Evolutionary conservation across 2,113 vertebrate genomes (phyloP).

Genomic region (Strix aluco): DNA sequence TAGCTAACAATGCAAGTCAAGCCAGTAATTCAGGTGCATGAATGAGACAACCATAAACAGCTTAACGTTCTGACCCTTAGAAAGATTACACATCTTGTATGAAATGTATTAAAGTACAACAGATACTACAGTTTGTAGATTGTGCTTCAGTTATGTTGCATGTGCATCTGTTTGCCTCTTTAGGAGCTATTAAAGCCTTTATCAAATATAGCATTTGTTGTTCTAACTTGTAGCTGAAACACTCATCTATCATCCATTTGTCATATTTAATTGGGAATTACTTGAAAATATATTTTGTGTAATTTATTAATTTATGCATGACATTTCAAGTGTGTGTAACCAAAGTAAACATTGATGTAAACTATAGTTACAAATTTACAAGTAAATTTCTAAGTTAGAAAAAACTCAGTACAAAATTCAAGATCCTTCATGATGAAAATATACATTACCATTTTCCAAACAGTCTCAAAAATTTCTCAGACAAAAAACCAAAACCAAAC

Average conservation of each 20-base stretch:
- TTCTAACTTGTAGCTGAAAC: slow-evolving; percentile 18
- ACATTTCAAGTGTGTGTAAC: slow-evolving; percentile 4
- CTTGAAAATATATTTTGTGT: slow-evolving; percentile 3
- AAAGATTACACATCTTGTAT: background rate
- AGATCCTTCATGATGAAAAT: background rate
- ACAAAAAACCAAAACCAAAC: background rate
- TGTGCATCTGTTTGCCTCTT: background rate
- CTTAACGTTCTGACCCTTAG: background rate
- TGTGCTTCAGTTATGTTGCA: background rate
- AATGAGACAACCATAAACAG: background rate
- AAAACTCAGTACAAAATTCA: background rate
- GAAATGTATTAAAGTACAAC: background rate
- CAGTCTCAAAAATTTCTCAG: background rate
- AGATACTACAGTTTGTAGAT: background rate
- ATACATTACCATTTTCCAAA: background rate
- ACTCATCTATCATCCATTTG: background rate
- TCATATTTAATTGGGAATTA: slow-evolving; percentile 45
- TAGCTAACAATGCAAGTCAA: background rate
- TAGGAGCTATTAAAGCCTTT: background rate
- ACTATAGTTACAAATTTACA: background rate
- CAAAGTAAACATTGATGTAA: slow-evolving; percentile 12
- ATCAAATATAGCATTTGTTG: background rate
- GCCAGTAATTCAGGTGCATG: background rate
- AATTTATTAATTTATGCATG: background rate
- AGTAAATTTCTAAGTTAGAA: slow-evolving; percentile 15